phyloP scores from a whole-genome alignment of 2,113 vertebrate genomes.

The Indri indri region DNA sequence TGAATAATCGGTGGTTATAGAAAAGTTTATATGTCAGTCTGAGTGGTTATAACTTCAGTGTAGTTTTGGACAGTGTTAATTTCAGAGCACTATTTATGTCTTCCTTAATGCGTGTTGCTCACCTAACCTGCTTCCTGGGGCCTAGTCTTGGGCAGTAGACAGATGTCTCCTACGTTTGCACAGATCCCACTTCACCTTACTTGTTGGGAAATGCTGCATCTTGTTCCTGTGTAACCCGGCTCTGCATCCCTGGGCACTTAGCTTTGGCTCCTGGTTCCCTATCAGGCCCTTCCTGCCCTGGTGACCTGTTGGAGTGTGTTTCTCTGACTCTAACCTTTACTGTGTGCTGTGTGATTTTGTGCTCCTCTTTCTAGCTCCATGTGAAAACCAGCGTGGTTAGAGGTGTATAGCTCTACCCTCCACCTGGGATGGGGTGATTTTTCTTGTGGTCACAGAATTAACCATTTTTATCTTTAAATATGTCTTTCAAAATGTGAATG shows the following conservation, averaged over 20 bases:
- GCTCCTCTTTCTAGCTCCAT: not conserved
- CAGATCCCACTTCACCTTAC: not conserved
- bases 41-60: not conserved
- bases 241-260: not conserved
- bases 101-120: not conserved
- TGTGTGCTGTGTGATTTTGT: not conserved
- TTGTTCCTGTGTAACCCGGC: not conserved
- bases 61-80: not conserved
- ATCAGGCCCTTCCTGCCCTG: not conserved
- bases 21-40: not conserved
- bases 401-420: not conserved
- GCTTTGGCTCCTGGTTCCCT: not conserved
- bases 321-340: not conserved
- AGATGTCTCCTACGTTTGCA: not conserved
- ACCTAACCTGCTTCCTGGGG: not conserved
- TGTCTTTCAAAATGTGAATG: not conserved
- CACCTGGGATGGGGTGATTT: not conserved
- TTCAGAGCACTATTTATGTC: not conserved
- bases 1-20: not conserved
- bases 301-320: not conserved
- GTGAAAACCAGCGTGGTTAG: not conserved
- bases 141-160: not conserved
- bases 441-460: not conserved
- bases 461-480: not conserved
- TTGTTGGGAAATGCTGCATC: not conserved